Percentiles rank a stretch among this genome's conserved stretches.
phyloP scores from a whole-genome alignment of 1,140 invertebrate species.

The Pseudomyrmex gracilis region DNA sequence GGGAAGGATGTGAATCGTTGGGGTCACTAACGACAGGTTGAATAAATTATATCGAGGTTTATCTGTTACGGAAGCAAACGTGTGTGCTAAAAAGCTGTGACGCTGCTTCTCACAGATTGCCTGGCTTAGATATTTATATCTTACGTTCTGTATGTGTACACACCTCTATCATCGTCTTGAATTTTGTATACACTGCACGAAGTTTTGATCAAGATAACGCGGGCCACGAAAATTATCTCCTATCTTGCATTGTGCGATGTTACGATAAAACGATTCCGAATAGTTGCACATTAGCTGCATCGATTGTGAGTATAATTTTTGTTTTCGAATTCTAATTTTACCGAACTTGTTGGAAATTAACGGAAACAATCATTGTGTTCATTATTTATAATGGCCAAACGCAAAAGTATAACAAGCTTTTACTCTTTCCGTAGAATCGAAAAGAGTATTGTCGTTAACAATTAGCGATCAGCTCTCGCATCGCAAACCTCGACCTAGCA shows the following conservation, averaged over 20 bases:
- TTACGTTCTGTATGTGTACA: background rate
- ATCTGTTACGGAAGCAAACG: constrained; percentile 43
- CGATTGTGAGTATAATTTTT: too few relatives aligned
- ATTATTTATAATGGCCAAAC: too few relatives aligned
- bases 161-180: constrained; percentile 1
- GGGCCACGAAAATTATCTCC: constrained; percentile 7
- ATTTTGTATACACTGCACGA: constrained; percentile 7
- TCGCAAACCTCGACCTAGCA: constrained; percentile 20
- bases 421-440: too few relatives aligned
- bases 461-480: constrained; percentile 26
- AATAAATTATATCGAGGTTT: constrained; percentile 72
- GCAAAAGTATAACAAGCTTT: too few relatives aligned
- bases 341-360: too few relatives aligned
- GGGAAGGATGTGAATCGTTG: constrained; percentile 73
- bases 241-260: background rate
- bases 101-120: constrained; percentile 39
- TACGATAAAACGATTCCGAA: background rate
- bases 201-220: background rate
- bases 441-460: background rate
- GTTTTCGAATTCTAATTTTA: too few relatives aligned
- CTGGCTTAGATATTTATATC: constrained; percentile 52
- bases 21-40: constrained; percentile 67
- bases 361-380: too few relatives aligned
- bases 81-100: constrained; percentile 41
- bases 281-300: too few relatives aligned